Base-by-base conservation (phyloP, 2,113 vertebrate species). In the Acanthisitta chloris region DNA sequence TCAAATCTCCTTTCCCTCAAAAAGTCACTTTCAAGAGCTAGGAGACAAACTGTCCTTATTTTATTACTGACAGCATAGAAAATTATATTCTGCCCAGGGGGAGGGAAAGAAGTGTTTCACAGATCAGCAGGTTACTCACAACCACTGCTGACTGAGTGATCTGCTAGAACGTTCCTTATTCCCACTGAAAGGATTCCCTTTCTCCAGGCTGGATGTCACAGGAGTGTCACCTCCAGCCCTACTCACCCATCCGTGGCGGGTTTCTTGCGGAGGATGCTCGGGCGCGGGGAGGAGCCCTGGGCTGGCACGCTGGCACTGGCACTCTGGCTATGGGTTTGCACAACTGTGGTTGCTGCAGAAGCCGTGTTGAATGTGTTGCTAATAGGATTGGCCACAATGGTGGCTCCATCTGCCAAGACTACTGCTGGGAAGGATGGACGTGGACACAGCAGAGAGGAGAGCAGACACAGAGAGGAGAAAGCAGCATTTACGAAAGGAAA, bases 231-330 rank as follows among this genome's bases (percentile, higher is more conserved):
- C 62, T 33, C 31, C 40, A 36, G 11, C 3, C 23, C 40, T 64
- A 97, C 99, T 99, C 92, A 99, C 99, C 99, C 98, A 77, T 99
- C 99, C 3, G 98, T 98, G 85, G 99, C 92, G 12, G 99, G 99
- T 52, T 99, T 99, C 97, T 99, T 99, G 62, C 99, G 99, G 12
- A 99, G 99, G 95, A 99, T 99, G 96, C 99, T 99, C 3, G 99
- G 99, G 90, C 99, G 98, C 0, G 99, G 99, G n/a, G 99, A 99
- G 7, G 99, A 99, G 86, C 98, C 99, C 77, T 99, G 98, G 40
- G 99, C 98, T 23, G 99, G 98, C 15, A 98, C 97, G 7, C 97
- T 99, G 83, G 98, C 98, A 62, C 98, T 98, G 71, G 97, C 98
- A 71, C 98, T 99, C 98, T 99, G 99, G 91, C 98, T 97, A 58